Evolutionary conservation across 2,797 vertebrate species (phyloP), one percentile per base, ranked within the genome.

Genomic region (Molothrus aeneus): DNA sequence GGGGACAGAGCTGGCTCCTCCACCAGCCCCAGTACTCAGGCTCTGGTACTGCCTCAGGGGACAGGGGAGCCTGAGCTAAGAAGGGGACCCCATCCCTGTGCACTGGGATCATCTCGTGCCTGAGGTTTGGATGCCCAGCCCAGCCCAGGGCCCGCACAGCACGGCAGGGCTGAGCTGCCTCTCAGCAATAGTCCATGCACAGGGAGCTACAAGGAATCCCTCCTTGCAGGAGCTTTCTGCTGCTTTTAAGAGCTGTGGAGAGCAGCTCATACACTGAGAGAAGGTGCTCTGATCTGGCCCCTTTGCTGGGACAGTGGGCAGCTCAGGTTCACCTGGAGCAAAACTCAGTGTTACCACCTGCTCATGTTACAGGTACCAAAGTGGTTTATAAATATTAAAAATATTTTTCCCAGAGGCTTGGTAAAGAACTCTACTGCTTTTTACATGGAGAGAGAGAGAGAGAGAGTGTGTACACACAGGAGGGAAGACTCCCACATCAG

Each of bases 301-400:
- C 69, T 50, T 64, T 65, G 43, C 65, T 47, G 17, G 79, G 63
- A 31, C 51, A 48, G 38, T 4, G 13, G 53, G 60, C 64, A 63
- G 53, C 51, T 64, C 31, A 7, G 72, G 61, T 53, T 82, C 25
- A 34, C 89, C 60, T 64, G 81, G 90, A 97, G 83, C 72, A 93
- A 85, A 80, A 75, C 60, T 40, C 48, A 66, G 94, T 7, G 0
- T 69, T 80, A 73, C 74, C 26, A 61, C 80, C 93, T 84, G 84
- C 69, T 96, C 91, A 50, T 26, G 75, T 94, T 95, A 74, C 77
- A 70, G 94, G 89, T 90, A 65, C 92, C 42, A 82, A 75, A 77
- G 93, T 6, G 0, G 88, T 65, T 91, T 78, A 97, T 97, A 94
- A 97, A 98, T 97, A 97, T 97, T 97, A 90, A 97, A 96, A 65